These are phyloP conservation scores for Drosophila limbata DNA, from an alignment of 2,888 invertebrate species.

Conservation along the genomic window DNA sequence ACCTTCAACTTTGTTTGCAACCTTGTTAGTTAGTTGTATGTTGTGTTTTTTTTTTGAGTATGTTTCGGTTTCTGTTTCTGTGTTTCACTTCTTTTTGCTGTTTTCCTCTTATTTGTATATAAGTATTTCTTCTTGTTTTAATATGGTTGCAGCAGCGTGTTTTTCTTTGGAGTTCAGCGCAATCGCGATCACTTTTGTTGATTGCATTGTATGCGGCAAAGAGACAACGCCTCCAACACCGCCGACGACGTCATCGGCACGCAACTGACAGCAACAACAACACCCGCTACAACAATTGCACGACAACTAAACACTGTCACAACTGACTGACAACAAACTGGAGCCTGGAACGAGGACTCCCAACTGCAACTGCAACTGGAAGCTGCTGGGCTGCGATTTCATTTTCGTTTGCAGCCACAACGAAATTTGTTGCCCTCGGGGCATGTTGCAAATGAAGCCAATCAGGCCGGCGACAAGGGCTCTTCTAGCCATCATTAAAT, in stretches of 20 bases:
- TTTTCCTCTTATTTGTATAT: constrained; percentile 21
- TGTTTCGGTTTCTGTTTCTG: constrained; percentile 37
- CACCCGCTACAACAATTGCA: constrained; percentile 53
- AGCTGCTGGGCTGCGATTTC: constrained; percentile 29
- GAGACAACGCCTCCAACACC: constrained; percentile 75
- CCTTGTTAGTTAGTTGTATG: constrained; percentile 71
- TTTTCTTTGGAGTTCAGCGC: constrained; percentile 71
- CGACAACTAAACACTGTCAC: constrained; percentile 64
- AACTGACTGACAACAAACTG: constrained; percentile 59
- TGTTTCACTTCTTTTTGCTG: constrained; percentile 20
- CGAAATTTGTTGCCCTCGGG: constrained; percentile 45
- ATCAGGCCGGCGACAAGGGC: constrained; percentile 63
- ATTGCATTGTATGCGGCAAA: constrained; percentile 71
- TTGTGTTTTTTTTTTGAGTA: constrained; percentile 29
- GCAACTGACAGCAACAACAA: constrained; percentile 63
- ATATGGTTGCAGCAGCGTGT: constrained; percentile 26
- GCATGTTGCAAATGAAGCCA: constrained; percentile 58
- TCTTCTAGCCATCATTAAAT: constrained; percentile 74
- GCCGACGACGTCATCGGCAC: constrained; percentile 67
- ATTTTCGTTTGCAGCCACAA: constrained; percentile 47
- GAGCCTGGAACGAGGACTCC: constrained; percentile 18
- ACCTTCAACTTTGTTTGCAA: constrained; percentile 78
- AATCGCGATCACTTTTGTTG: constrained; percentile 79
- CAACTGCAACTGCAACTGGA: constrained; percentile 10
- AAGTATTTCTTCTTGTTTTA: constrained; percentile 21